Evolutionary conservation across 2,797 vertebrate genomes (phyloP).

Genomic region (Xenentodon cancila): DNA sequence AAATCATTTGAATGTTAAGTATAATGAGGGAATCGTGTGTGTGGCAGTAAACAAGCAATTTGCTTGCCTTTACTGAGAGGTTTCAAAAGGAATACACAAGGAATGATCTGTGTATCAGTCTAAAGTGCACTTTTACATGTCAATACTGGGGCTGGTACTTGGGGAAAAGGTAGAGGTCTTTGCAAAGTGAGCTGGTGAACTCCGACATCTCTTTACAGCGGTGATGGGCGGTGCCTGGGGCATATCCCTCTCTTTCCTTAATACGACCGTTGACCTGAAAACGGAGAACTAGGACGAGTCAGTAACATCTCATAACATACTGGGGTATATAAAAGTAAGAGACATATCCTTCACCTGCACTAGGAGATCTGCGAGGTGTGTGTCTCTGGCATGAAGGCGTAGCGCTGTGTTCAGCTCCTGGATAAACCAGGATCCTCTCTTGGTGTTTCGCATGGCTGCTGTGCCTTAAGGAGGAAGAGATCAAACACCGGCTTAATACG

Average conservation of each 20-base stretch:
- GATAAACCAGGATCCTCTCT: conserved; percentile 95
- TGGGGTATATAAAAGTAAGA: background rate
- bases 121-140: conserved; percentile 32
- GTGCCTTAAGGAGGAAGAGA: conserved; percentile 81
- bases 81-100: conserved; percentile 21
- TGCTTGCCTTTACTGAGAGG: conserved; percentile 12
- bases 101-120: conserved; percentile 47
- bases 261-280: conserved; percentile 90
- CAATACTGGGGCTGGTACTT: conserved; percentile 82
- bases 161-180: conserved; percentile 93
- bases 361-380: conserved; percentile 93
- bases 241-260: conserved; percentile 93
- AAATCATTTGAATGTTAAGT: conserved; percentile 38
- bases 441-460: conserved; percentile 96
- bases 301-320: no score
- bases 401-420: conserved; percentile 90
- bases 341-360: conserved; percentile 84
- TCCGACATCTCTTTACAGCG: conserved; percentile 99
- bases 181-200: conserved; percentile 95
- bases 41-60: conserved; percentile 40
- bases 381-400: conserved; percentile 86
- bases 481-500: conserved; percentile 33
- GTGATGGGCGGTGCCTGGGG: conserved; percentile 93
- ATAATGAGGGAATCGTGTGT: conserved; percentile 31
- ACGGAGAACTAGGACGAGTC: background rate